A percentile compares a stretch with the other conserved stretches of the same genome.
Conservation (phyloP, 53 echinoderm and acorn worm genomes). For the Hippasteria phrygiana region DNA sequence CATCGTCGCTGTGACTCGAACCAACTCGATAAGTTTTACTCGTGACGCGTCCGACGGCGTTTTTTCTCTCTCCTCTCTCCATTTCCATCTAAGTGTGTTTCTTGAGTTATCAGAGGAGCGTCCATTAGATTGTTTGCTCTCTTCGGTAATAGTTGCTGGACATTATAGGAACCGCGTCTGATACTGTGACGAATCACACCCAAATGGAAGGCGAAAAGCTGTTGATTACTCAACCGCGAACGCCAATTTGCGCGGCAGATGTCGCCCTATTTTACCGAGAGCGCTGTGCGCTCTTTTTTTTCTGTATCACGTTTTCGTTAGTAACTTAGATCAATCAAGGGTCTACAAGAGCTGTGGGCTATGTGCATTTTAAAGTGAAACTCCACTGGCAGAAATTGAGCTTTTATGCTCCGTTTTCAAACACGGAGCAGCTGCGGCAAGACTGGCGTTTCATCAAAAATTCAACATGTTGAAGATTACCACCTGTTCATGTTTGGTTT, state of each 20-base stretch:
- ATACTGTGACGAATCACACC: slow-evolving; percentile 58
- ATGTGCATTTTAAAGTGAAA: not conserved
- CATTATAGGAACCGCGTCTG: slow-evolving; percentile 14
- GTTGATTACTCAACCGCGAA: slow-evolving; percentile 57
- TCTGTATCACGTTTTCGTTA: not conserved
- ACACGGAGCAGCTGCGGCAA: not conserved
- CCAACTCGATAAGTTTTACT: slow-evolving; percentile 20
- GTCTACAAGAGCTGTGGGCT: not conserved
- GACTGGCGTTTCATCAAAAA: not conserved
- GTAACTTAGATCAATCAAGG: slow-evolving; percentile 19
- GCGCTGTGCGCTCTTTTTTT: not conserved
- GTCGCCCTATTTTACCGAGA: slow-evolving; percentile 55
- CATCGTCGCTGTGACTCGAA: not conserved
- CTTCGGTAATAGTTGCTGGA: slow-evolving; percentile 30
- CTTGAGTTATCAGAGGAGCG: not conserved
- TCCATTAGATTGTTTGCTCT: slow-evolving; percentile 62
- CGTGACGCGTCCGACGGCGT: not conserved
- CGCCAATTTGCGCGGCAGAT: slow-evolving; percentile 60
- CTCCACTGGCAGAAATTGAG: not conserved
- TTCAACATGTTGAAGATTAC: slow-evolving; percentile 4
- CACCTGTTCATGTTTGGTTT: slow-evolving; percentile 7
- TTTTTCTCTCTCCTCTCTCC: not conserved
- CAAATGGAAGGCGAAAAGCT: slow-evolving; percentile 41
- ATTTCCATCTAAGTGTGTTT: not conserved
- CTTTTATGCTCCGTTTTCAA: slow-evolving; percentile 16